A percentile compares a stretch with the other conserved stretches of the same genome.
phyloP scores from a whole-genome alignment of 2,797 vertebrate species.

The Phoebastria nigripes region DNA sequence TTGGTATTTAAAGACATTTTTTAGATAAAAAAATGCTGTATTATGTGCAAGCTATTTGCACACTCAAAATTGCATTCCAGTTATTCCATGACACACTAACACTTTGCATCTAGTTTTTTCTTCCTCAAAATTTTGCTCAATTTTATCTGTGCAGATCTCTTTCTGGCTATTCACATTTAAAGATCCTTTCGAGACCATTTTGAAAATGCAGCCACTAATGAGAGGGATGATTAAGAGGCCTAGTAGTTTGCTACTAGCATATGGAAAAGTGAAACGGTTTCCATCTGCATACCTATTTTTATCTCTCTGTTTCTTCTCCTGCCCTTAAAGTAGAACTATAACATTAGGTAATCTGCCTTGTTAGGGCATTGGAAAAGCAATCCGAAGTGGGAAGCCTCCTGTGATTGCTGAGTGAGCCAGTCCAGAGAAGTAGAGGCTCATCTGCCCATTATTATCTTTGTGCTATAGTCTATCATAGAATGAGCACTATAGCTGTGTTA shows the following conservation, averaged over 20 bases:
- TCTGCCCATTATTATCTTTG: neutral
- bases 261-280: slow-evolving; percentile 31
- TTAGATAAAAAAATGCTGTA: neutral
- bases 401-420: neutral
- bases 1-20: neutral
- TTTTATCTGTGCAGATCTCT: neutral
- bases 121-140: neutral
- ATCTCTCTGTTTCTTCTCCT: slow-evolving; percentile 4
- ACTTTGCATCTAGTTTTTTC: neutral
- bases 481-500: neutral
- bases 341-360: neutral
- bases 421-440: neutral
- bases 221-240: slow-evolving; percentile 31
- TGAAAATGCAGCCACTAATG: slow-evolving; percentile 30
- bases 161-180: neutral
- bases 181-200: neutral
- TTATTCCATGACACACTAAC: neutral
- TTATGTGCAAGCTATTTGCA: neutral
- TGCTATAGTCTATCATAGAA: neutral
- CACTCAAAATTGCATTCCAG: neutral
- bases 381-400: neutral
- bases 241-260: slow-evolving; percentile 39
- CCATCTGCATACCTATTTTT: slow-evolving; percentile 52
- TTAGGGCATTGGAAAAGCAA: neutral
- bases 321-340: slow-evolving; percentile 8